Conservation (phyloP, 1,140 invertebrate genomes). For the Bombus pyrosoma region DNA sequence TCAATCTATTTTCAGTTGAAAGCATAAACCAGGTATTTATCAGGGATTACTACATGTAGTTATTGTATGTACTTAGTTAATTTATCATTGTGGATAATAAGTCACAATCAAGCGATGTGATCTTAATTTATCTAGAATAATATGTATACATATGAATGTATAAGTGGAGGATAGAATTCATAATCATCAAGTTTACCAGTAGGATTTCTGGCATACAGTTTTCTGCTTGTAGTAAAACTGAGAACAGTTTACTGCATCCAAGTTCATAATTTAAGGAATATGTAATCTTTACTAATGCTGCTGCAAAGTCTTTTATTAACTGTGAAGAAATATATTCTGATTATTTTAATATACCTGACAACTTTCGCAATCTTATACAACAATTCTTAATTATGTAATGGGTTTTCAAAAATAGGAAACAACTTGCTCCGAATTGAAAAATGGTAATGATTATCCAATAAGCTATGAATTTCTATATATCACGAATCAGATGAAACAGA, state of each 20-base stretch:
- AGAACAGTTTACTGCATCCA: neutral
- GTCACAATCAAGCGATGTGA: too few species aligned
- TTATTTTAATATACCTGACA: neutral
- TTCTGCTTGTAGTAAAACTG: neutral
- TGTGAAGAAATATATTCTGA: neutral
- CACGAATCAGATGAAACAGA: neutral
- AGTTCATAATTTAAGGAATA: neutral
- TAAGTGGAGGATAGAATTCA: too few species aligned
- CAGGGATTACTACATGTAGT: too few species aligned
- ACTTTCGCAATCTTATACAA: neutral
- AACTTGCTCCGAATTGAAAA: too few species aligned
- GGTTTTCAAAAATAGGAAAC: neutral
- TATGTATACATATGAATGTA: too few species aligned
- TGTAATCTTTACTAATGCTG: neutral
- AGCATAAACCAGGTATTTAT: neutral
- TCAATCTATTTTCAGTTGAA: neutral
- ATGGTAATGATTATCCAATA: neutral
- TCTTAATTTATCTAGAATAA: too few species aligned
- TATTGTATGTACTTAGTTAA: too few species aligned
- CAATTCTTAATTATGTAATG: neutral
- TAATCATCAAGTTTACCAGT: too few species aligned
- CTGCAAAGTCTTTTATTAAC: neutral
- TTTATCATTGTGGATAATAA: too few species aligned
- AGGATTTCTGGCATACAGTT: neutral
- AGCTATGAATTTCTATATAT: neutral